Base-by-base conservation (phyloP, 2,797 vertebrate genomes). In the Molothrus aeneus region DNA sequence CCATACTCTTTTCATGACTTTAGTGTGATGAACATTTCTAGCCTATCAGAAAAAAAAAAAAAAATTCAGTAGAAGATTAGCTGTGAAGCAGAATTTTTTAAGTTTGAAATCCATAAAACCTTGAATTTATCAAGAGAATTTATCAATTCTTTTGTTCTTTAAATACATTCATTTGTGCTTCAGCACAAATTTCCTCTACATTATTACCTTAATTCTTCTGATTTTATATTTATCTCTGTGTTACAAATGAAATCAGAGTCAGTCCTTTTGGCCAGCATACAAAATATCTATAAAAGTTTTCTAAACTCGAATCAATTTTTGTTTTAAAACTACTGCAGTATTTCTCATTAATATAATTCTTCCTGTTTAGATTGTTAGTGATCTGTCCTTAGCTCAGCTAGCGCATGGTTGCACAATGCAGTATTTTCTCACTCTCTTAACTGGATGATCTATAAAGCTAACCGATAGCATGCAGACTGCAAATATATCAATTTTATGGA, bases 81-180 rank as follows among this genome's bases (percentile, higher is more conserved):
- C 68, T 79, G 21, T 90, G 77, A 29, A 95, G 53, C 57, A 4
- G 51, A 93, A 83, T 73, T 88, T 88, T 95, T 88, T 64, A 91
- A 86, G 82, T 86, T 42, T 84, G 17, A 48, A 85, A 47, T 91
- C 43, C 43, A 82, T 84, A 88, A 74, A 88, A 45, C 36, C 80
- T 88, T 64, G 53, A 77, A 57, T 94, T 80, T 72, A 51, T 86
- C 19, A 81, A 72, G 24, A 50, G 18, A 91, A 72, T 88, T 80
- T 92, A 45, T 25, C 20, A 47, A 56, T 80, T 80, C 8, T 54
- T 24, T 66, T 53, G 18, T 53, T 70, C 47, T 95, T 94, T 87
- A 80, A 85, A 68, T 72, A 32, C 17, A 14, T 32, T 54, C 7
- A 48, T 68, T 77, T 92, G 26, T 89, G 38, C 21, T 86, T 92